These are phyloP conservation scores for Anoplopoma fimbria DNA, from an alignment of 2,113 vertebrate genomes.

Conservation along the genomic window DNA sequence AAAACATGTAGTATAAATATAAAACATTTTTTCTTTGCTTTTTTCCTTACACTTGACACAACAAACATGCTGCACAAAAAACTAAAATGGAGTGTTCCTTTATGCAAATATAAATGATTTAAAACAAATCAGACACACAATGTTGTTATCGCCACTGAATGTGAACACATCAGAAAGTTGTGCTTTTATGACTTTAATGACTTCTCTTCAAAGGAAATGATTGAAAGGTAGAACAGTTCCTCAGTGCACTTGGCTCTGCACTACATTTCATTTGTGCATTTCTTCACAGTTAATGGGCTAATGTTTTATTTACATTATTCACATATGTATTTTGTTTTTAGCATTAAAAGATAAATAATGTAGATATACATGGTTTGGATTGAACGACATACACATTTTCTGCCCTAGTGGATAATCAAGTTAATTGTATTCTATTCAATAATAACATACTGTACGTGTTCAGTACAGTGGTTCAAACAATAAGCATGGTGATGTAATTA, in stretches of 20 bases:
- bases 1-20: not conserved
- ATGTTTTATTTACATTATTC: too few species aligned
- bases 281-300: too few species aligned
- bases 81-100: not conserved
- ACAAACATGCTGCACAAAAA: too few species aligned
- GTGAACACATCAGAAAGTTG: not conserved
- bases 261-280: conserved; percentile 1
- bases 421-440: not conserved
- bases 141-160: not conserved
- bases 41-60: not conserved
- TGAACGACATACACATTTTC: too few species aligned
- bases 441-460: not conserved
- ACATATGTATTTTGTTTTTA: not conserved
- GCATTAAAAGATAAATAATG: not conserved
- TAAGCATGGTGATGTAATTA: not conserved
- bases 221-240: too few species aligned
- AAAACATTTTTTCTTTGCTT: conserved; percentile 1
- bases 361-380: too few species aligned
- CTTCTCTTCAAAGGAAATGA: too few species aligned
- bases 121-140: not conserved
- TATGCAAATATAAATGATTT: not conserved
- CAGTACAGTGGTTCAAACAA: not conserved
- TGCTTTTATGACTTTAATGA: not conserved
- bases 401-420: not conserved
- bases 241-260: too few species aligned